These are phyloP conservation scores for Staurois parvus DNA, from an alignment of 2,797 vertebrate species.

Conservation along the genomic window DNA sequence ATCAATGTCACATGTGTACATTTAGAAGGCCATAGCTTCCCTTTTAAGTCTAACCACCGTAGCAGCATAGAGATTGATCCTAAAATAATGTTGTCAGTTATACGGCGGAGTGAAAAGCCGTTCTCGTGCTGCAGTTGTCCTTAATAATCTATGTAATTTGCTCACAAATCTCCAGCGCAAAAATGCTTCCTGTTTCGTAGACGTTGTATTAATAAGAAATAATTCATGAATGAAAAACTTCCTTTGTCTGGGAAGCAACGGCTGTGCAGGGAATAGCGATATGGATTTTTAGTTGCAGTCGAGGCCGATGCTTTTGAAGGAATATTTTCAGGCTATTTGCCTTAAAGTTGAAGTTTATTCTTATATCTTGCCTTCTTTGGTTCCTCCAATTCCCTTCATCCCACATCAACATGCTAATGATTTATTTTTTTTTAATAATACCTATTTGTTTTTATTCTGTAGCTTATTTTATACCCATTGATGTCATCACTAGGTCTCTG, in stretches of 20 bases:
- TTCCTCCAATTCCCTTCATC: too few species aligned
- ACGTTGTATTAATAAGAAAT: conserved; percentile 67
- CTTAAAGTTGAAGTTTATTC: conserved; percentile 47
- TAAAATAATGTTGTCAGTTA: conserved; percentile 51
- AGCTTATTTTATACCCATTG: too few species aligned
- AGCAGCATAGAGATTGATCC: conserved; percentile 11
- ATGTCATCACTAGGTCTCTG: too few species aligned
- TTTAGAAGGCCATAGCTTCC: not conserved
- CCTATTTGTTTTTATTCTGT: too few species aligned
- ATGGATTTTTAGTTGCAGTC: conserved; percentile 64
- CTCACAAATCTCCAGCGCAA: conserved; percentile 68
- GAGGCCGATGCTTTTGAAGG: conserved; percentile 52
- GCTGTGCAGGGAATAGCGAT: conserved; percentile 63
- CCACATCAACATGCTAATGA: too few species aligned
- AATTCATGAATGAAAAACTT: conserved; percentile 66
- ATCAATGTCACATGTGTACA: too few species aligned
- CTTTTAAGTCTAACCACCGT: not conserved
- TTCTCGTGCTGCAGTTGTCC: conserved; percentile 47
- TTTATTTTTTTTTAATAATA: too few species aligned
- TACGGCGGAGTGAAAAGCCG: conserved; percentile 21
- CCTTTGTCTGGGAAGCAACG: conserved; percentile 67
- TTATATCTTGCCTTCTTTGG: too few species aligned
- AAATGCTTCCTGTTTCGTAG: conserved; percentile 68
- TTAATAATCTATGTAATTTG: conserved; percentile 62
- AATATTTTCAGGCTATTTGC: conserved; percentile 65